These are phyloP conservation scores for Anniella stebbinsi DNA, from an alignment of 2,797 vertebrate genomes.

Conservation along the genomic window DNA sequence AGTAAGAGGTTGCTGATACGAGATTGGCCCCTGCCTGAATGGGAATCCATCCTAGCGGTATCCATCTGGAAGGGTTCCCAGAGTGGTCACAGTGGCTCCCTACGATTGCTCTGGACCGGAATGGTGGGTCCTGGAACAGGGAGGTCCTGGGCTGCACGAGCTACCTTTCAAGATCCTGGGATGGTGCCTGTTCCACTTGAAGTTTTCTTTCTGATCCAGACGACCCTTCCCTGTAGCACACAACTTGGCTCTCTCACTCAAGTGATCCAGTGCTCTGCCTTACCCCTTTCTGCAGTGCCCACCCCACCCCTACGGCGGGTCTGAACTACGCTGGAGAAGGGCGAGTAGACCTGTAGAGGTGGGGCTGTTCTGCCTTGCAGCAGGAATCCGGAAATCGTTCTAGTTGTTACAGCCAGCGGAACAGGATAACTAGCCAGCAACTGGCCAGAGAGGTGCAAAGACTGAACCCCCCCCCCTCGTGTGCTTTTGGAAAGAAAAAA, in stretches of 20 bases:
- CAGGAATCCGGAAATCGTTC: neutral
- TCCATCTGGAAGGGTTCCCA: neutral
- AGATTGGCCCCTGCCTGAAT: neutral
- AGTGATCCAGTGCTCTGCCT: neutral
- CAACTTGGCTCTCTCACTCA: neutral
- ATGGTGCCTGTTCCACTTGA: neutral
- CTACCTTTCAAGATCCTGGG: neutral
- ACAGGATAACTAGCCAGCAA: neutral
- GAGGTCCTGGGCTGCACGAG: neutral
- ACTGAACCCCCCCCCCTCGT: neutral
- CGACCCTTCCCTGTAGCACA: neutral
- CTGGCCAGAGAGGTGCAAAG: neutral
- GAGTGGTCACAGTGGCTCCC: too few species aligned
- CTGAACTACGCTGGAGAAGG: neutral
- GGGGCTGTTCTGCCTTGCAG: neutral
- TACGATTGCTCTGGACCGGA: fast-evolving
- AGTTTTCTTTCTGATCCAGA: neutral
- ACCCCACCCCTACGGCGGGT: too few species aligned
- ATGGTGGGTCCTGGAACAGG: too few species aligned
- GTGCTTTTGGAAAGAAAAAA: neutral
- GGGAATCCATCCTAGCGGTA: neutral
- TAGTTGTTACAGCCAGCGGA: neutral
- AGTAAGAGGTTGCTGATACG: neutral
- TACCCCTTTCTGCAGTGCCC: neutral
- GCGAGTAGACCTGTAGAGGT: neutral